A percentile compares a stretch with the other conserved stretches of the same genome.
Evolutionary conservation across 2,888 invertebrate species (phyloP).

Genomic region (Prenolepis imparis): DNA sequence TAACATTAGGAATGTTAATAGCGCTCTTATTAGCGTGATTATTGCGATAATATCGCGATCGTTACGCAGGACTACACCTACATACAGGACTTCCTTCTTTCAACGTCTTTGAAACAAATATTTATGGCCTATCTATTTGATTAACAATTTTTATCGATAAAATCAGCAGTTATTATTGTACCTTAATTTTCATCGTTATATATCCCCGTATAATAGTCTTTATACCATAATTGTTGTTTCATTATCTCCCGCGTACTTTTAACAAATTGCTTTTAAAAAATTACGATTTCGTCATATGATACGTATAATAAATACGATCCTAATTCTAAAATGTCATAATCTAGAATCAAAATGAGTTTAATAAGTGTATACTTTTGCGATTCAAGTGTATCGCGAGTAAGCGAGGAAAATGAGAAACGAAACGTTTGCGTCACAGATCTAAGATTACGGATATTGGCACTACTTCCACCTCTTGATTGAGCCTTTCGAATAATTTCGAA

Average conservation of each 20-base stretch:
- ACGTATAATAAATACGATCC: background rate
- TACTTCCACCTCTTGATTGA: conserved; percentile 4
- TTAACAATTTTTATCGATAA: background rate
- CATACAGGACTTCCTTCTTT: conserved; percentile 29
- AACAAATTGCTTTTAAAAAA: background rate
- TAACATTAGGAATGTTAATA: conserved; percentile 45
- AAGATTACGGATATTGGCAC: conserved; percentile 21
- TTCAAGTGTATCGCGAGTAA: conserved; percentile 18
- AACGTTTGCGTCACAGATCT: conserved; percentile 21
- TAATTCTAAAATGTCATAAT: background rate
- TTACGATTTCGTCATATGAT: background rate
- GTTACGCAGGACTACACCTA: background rate
- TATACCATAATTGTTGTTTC: background rate
- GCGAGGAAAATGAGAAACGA: conserved; percentile 2
- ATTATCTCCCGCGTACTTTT: background rate
- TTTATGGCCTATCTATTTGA: conserved; percentile 4
- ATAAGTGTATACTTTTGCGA: conserved; percentile 3
- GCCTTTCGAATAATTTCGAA: conserved; percentile 49
- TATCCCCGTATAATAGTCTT: background rate
- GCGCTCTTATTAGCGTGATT: conserved; percentile 31
- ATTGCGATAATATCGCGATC: conserved; percentile 31
- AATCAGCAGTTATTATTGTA: background rate
- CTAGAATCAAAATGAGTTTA: background rate
- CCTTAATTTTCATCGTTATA: background rate
- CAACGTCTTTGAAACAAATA: background rate